These are phyloP conservation scores for Choristoneura fumiferana DNA, from an alignment of 1,140 invertebrate genomes.

Conservation along the genomic window DNA sequence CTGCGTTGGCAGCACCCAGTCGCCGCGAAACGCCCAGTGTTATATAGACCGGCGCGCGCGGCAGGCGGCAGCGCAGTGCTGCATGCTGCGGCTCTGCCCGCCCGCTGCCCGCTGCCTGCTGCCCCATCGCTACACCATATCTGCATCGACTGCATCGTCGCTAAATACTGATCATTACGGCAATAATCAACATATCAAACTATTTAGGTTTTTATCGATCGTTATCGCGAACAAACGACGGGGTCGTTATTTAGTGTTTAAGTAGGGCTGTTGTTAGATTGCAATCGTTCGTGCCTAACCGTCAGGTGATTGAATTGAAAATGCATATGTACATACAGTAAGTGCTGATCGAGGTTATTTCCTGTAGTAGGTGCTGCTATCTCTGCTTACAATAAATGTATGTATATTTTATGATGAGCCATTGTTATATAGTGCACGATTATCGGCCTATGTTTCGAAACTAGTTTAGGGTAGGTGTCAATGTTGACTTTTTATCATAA, in stretches of 20 bases:
- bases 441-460: constrained; percentile 15
- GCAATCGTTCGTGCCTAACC: constrained; percentile 34
- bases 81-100: constrained; percentile 41
- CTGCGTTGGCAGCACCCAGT: constrained; percentile 48
- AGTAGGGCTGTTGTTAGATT: constrained; percentile 35
- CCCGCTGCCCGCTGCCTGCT: constrained; percentile 40
- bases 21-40: constrained; percentile 60
- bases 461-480: constrained; percentile 9
- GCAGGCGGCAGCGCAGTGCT: constrained; percentile 30
- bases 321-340: not conserved
- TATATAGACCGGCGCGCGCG: constrained; percentile 60
- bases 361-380: constrained; percentile 12
- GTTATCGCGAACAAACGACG: constrained; percentile 32
- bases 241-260: constrained; percentile 65
- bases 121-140: constrained; percentile 46
- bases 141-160: constrained; percentile 49
- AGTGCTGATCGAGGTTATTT: not conserved
- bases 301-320: constrained; percentile 13
- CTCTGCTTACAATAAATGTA: constrained; percentile 17
- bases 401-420: constrained; percentile 14
- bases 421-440: constrained; percentile 15
- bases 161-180: constrained; percentile 40
- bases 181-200: constrained; percentile 71
- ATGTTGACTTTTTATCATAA: constrained; percentile 1
- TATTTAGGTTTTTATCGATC: constrained; percentile 38